Conservation (phyloP, 2,113 vertebrate genomes). For the Phycodurus eques region DNA sequence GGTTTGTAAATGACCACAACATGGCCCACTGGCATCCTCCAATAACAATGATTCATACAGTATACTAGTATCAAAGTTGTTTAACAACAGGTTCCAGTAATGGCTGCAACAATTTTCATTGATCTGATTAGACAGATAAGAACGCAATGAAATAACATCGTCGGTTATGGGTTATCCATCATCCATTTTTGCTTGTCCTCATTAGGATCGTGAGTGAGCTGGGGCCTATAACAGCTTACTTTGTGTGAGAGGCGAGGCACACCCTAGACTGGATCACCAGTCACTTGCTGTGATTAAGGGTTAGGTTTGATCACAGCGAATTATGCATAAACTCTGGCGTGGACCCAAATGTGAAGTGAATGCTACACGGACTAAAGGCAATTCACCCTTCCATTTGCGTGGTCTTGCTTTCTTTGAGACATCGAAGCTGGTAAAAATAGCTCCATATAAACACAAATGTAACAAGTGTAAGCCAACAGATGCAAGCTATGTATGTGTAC, state of each 20-base stretch:
- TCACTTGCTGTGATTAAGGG: neutral
- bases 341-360: neutral
- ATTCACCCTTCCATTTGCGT: neutral
- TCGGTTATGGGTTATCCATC: neutral
- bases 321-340: neutral
- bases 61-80: neutral
- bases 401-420: conserved; percentile 1
- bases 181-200: neutral
- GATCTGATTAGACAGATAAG: neutral
- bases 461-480: neutral
- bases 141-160: no score
- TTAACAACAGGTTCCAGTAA: neutral
- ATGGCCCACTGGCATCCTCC: neutral
- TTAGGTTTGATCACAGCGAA: neutral
- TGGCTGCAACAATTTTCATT: neutral
- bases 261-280: neutral
- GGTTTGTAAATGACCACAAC: neutral
- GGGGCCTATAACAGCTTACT: neutral
- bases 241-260: neutral
- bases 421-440: conserved; percentile 1
- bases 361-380: neutral
- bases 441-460: neutral
- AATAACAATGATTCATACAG: neutral
- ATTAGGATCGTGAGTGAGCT: neutral
- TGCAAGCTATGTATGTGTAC: neutral